These are phyloP conservation scores for Callipepla californica DNA, from an alignment of 2,113 vertebrate genomes.

Conservation along the genomic window DNA sequence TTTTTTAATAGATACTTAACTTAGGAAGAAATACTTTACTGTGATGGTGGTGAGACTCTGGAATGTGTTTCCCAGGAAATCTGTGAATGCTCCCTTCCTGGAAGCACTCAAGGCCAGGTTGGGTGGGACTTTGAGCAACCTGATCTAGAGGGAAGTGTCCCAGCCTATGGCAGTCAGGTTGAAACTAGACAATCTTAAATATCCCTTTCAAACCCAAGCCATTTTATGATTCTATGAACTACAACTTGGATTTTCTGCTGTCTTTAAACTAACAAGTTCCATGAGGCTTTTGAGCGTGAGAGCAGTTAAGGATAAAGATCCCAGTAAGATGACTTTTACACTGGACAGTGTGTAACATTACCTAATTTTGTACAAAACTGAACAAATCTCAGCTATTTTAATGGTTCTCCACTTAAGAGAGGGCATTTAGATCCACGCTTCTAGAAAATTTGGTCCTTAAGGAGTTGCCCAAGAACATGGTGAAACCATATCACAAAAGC, in stretches of 20 bases:
- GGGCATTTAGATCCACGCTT: background rate
- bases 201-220: too few relatives aligned
- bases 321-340: background rate
- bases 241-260: background rate
- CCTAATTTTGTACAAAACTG: background rate
- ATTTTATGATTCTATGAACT: too few relatives aligned
- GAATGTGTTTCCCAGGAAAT: too few relatives aligned
- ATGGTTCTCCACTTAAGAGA: too few relatives aligned
- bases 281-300: background rate
- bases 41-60: too few relatives aligned
- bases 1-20: background rate
- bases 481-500: background rate
- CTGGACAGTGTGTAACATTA: background rate
- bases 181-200: too few relatives aligned
- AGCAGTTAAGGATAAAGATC: background rate
- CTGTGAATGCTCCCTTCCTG: too few relatives aligned
- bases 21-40: too few relatives aligned
- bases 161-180: too few relatives aligned
- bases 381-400: background rate
- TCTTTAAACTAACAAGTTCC: background rate
- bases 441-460: background rate
- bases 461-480: background rate
- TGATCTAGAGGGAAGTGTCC: too few relatives aligned
- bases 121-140: too few relatives aligned
- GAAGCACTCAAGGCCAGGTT: too few relatives aligned